A percentile compares a stretch with the other conserved stretches of the same genome.
These are phyloP conservation scores for Mastomys natalensis DNA, from an alignment of 2,113 vertebrate genomes.

Conservation along the genomic window DNA sequence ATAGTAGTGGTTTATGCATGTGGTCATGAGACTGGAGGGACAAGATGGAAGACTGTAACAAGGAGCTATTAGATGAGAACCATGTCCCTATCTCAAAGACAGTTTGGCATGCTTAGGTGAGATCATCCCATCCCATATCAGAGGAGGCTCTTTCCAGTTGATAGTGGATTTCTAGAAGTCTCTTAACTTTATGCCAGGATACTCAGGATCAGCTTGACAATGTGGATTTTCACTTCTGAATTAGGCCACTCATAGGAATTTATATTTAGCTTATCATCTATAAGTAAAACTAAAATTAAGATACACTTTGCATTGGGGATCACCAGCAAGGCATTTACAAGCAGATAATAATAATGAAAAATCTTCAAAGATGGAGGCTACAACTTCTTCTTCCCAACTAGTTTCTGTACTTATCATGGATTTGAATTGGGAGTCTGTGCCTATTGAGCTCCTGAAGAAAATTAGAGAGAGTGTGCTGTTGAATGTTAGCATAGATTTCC, in stretches of 20 bases:
- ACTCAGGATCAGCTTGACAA: neutral
- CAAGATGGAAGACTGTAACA: neutral
- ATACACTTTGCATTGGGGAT: neutral
- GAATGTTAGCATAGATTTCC: neutral
- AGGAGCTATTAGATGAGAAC: neutral
- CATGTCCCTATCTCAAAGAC: neutral
- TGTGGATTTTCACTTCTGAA: neutral
- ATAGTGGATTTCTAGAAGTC: neutral
- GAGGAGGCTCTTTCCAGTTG: neutral
- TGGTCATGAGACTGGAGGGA: neutral
- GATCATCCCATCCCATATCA: neutral
- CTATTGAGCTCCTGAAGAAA: neutral
- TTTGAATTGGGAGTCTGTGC: neutral
- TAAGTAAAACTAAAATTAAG: neutral
- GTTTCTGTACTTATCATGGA: neutral
- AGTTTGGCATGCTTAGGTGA: neutral
- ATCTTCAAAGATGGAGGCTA: neutral
- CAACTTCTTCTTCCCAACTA: neutral
- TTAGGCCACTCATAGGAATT: neutral
- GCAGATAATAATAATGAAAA: neutral
- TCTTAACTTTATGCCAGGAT: neutral
- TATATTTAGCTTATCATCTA: neutral
- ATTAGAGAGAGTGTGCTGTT: neutral
- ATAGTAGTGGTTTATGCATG: neutral
- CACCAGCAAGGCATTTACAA: neutral